Evolutionary conservation across 2,113 vertebrate genomes (phyloP).

Genomic region (Polypterus bichir): DNA sequence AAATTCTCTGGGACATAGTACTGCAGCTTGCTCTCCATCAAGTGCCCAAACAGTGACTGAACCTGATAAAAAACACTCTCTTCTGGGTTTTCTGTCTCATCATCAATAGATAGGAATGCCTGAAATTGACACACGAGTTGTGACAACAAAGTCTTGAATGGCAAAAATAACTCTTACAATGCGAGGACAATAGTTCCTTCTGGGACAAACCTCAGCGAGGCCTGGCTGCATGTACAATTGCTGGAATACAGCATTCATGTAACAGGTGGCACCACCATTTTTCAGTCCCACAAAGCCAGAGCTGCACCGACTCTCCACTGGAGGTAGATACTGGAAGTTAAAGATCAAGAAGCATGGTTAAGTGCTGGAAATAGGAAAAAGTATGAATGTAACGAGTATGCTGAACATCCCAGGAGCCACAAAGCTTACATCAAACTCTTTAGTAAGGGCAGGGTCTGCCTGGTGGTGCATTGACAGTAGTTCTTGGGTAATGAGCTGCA

Average conservation of each 20-base stretch:
- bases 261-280: constrained; percentile 94
- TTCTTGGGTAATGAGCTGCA: constrained; percentile 82
- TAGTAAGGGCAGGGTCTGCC: constrained; percentile 83
- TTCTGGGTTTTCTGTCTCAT: constrained; percentile 89
- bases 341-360: no score
- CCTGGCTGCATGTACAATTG: constrained; percentile 98
- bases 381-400: no score
- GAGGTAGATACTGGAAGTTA: constrained; percentile 72
- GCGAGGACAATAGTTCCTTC: no score
- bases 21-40: constrained; percentile 98
- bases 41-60: constrained; percentile 88
- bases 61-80: constrained; percentile 97
- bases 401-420: no score
- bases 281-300: constrained; percentile 93
- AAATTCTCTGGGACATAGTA: constrained; percentile 98
- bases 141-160: not conserved
- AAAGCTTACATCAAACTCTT: constrained; percentile 87
- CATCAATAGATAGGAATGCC: constrained; percentile 89
- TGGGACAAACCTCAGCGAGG: constrained; percentile 71
- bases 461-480: constrained; percentile 96
- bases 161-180: not conserved
- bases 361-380: no score
- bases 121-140: constrained; percentile 24
- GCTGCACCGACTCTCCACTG: constrained; percentile 83
- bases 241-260: constrained; percentile 98